phyloP scores from a whole-genome alignment of 2,113 vertebrate genomes.

The Ardeotis arabs region DNA sequence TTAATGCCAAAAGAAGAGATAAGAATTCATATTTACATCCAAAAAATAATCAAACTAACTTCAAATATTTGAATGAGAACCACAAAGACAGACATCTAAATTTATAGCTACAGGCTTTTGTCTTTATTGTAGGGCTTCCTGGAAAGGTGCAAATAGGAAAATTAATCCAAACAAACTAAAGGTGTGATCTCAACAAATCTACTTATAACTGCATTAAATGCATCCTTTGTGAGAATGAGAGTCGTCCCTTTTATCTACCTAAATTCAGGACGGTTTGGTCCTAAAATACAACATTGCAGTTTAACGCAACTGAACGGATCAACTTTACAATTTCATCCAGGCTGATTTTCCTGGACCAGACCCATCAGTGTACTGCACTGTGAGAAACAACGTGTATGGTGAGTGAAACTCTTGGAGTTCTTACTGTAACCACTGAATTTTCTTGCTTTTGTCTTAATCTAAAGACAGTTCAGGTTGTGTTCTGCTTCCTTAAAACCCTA shows the following conservation, averaged over 20 bases:
- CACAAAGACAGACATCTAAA: background rate
- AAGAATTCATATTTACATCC: background rate
- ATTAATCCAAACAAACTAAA: background rate
- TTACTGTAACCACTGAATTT: background rate
- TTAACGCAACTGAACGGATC: background rate
- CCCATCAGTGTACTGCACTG: background rate
- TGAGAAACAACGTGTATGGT: background rate
- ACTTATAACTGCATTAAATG: background rate
- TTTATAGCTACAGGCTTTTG: background rate
- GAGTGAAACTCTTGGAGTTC: background rate
- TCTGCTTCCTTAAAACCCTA: background rate
- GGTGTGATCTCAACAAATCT: background rate
- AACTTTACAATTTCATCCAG: background rate
- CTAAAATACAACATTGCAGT: background rate
- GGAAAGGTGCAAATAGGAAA: background rate
- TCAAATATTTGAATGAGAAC: constrained; percentile 9
- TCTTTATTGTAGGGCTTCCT: background rate
- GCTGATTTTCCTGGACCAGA: background rate
- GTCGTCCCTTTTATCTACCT: background rate
- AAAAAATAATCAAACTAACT: constrained; percentile 18
- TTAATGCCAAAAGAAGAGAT: constrained; percentile 11
- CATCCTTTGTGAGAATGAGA: background rate
- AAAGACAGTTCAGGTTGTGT: background rate
- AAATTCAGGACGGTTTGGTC: background rate
- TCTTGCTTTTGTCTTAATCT: background rate